Conservation (phyloP, 1,140 invertebrate genomes). For the Pogonognathellus flavescens region DNA sequence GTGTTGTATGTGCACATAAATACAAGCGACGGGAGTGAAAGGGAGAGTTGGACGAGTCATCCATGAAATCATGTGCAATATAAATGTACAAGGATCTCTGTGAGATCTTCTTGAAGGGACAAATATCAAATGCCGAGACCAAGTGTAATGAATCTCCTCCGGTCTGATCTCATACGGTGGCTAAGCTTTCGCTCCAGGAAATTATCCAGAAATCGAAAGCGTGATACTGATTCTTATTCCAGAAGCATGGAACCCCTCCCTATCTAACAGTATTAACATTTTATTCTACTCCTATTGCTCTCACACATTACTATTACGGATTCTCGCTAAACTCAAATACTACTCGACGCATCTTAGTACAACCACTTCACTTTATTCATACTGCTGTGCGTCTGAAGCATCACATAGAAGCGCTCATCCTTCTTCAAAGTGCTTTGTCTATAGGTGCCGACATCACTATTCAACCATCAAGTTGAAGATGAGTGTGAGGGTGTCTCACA, state of each 20-base stretch:
- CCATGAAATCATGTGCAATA: conserved; percentile 44
- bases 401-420: conserved; percentile 1
- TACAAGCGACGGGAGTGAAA: conserved; percentile 28
- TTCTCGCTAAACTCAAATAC: not conserved
- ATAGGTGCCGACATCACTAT: conserved; percentile 16
- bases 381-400: not conserved
- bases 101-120: conserved; percentile 19
- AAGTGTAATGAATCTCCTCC: conserved; percentile 56
- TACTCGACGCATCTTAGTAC: not conserved
- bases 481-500: conserved; percentile 8
- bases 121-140: conserved; percentile 41
- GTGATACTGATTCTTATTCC: conserved; percentile 50
- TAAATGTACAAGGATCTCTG: conserved; percentile 19
- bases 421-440: conserved; percentile 25
- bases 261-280: conserved; percentile 45
- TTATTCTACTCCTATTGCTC: conserved; percentile 9
- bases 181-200: conserved; percentile 50
- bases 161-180: conserved; percentile 2
- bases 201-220: conserved; percentile 57
- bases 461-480: not conserved
- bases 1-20: conserved; percentile 33
- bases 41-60: conserved; percentile 1
- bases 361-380: conserved; percentile 13
- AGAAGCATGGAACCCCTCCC: conserved; percentile 8
- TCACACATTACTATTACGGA: conserved; percentile 13